Evolutionary conservation across 2,888 invertebrate species (phyloP).

Genomic region (Mesochorus sp.): DNA sequence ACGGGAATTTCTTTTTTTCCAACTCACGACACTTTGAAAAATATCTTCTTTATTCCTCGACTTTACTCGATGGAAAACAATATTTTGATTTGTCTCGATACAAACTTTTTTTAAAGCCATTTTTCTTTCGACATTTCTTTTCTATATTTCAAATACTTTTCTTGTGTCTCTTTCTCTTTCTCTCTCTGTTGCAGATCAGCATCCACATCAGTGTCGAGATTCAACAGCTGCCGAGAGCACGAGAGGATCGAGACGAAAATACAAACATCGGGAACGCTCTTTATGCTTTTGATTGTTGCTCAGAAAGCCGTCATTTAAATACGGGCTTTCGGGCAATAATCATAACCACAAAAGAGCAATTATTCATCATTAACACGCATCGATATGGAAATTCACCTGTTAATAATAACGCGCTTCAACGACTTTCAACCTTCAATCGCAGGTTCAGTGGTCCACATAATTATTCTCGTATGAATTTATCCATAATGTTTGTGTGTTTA

Average conservation of each 20-base stretch:
- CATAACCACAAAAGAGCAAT: conserved; percentile 81
- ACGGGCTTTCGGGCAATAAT: conserved; percentile 83
- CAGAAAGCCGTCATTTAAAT: conserved; percentile 81
- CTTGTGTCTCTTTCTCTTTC: not conserved
- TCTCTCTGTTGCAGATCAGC: conserved; percentile 48
- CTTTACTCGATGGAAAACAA: too few relatives aligned
- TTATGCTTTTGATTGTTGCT: conserved; percentile 83
- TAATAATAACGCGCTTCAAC: conserved; percentile 17
- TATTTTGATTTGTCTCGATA: too few relatives aligned
- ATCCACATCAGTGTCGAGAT: too few relatives aligned
- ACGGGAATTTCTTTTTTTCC: not conserved
- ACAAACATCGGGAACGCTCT: conserved; percentile 70
- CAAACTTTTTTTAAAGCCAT: too few relatives aligned
- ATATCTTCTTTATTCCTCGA: too few relatives aligned
- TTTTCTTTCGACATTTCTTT: too few relatives aligned
- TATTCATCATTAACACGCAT: conserved; percentile 61
- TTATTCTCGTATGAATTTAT: not conserved
- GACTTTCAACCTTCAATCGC: conserved; percentile 16
- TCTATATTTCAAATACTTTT: too few relatives aligned
- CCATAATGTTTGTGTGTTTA: too few relatives aligned
- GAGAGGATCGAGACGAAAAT: not conserved
- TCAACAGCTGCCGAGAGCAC: not conserved
- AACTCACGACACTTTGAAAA: too few relatives aligned
- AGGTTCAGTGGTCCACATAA: conserved; percentile 45
- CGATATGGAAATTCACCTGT: conserved; percentile 27